Conservation (phyloP, 1,140 invertebrate genomes). For the Yoshiicerus persimilis region DNA sequence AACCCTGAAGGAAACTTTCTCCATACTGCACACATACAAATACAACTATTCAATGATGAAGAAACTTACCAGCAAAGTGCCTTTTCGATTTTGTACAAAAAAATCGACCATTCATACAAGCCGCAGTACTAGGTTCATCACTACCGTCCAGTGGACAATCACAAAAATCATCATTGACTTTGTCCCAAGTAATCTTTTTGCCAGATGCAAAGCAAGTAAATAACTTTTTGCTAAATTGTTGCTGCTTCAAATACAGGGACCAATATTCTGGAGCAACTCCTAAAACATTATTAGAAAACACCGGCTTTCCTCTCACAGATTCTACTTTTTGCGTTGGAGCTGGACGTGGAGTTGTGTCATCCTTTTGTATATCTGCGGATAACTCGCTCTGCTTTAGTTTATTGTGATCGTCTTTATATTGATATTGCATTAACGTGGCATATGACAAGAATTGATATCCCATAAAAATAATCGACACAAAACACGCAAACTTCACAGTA, state of each 20-base stretch:
- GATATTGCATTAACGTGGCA: conserved; percentile 30
- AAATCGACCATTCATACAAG: conserved; percentile 50
- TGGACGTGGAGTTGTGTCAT: neutral
- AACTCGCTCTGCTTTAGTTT: neutral
- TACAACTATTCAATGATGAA: neutral
- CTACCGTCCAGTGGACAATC: conserved; percentile 49
- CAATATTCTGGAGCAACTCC: conserved; percentile 40
- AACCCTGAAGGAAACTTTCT: neutral
- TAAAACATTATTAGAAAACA: conserved; percentile 14
- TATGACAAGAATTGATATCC: conserved; percentile 45
- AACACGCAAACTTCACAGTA: neutral
- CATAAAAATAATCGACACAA: conserved; percentile 39
- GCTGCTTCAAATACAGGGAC: conserved; percentile 28
- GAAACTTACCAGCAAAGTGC: conserved; percentile 30
- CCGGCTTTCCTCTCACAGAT: conserved; percentile 9
- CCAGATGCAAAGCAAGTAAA: conserved; percentile 35
- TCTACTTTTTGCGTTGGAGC: neutral
- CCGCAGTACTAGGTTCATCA: conserved; percentile 51
- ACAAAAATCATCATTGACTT: conserved; percentile 51
- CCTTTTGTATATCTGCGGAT: neutral
- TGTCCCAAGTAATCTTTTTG: conserved; percentile 43
- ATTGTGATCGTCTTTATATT: conserved; percentile 22
- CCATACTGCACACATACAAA: too few relatives aligned
- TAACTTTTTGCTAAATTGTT: neutral
- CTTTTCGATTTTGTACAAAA: conserved; percentile 33